A percentile compares a stretch with the other conserved stretches of the same genome.
Conservation (phyloP, 2,888 invertebrate genomes). For the Nebria salina region DNA sequence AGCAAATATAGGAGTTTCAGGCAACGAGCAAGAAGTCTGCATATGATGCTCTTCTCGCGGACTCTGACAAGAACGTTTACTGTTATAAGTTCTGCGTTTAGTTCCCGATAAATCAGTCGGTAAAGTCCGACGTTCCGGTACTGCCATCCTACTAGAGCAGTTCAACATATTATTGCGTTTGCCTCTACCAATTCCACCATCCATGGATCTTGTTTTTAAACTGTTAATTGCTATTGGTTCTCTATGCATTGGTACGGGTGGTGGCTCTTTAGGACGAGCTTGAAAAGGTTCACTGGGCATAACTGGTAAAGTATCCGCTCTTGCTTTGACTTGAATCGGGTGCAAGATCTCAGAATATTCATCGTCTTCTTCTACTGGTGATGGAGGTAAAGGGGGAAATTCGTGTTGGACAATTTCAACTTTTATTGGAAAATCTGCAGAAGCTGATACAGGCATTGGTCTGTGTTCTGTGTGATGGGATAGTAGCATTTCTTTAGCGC, state of each 20-base stretch:
- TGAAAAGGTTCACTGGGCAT: conserved; percentile 48
- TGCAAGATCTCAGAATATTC: conserved; percentile 76
- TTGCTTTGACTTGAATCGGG: conserved; percentile 63
- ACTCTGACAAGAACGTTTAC: conserved; percentile 64
- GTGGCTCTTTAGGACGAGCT: conserved; percentile 64
- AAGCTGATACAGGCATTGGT: conserved; percentile 59
- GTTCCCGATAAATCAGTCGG: conserved; percentile 74
- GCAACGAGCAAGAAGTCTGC: conserved; percentile 86
- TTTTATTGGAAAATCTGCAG: conserved; percentile 69
- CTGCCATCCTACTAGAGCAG: conserved; percentile 67
- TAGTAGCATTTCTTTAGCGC: conserved; percentile 76
- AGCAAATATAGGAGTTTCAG: conserved; percentile 90
- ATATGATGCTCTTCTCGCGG: conserved; percentile 71
- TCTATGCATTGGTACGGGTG: conserved; percentile 79
- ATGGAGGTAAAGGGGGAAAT: conserved; percentile 84
- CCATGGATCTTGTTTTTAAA: conserved; percentile 86
- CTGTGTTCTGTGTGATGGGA: conserved; percentile 60
- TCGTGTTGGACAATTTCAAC: conserved; percentile 76
- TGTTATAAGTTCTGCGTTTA: conserved; percentile 56
- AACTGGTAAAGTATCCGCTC: conserved; percentile 68
- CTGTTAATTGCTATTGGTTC: conserved; percentile 69
- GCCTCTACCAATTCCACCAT: conserved; percentile 74
- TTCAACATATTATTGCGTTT: conserved; percentile 59
- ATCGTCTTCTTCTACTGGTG: conserved; percentile 83
- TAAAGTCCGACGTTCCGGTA: conserved; percentile 77